Conservation (phyloP, 2,888 invertebrate genomes). For the Dilophus febrilis region DNA sequence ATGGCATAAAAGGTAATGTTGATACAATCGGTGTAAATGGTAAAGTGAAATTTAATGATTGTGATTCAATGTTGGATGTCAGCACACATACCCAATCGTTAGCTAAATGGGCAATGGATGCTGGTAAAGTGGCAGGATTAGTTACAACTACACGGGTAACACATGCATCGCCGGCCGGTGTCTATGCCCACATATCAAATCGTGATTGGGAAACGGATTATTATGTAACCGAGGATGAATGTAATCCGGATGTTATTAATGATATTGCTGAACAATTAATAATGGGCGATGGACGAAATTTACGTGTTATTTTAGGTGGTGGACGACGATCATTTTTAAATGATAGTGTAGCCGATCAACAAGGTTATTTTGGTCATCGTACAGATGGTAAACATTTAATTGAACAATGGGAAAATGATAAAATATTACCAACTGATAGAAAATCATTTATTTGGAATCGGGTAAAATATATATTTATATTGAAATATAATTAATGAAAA, state of each 20-base stretch:
- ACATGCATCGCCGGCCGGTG: slow-evolving; percentile 58
- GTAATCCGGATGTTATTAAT: slow-evolving; percentile 33
- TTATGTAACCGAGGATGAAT: slow-evolving; percentile 31
- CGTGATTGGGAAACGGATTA: slow-evolving; percentile 56
- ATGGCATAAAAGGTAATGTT: slow-evolving; percentile 61
- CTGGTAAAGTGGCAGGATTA: slow-evolving; percentile 41
- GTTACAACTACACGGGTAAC: slow-evolving; percentile 65
- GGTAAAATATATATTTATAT: too few relatives aligned
- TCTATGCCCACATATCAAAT: slow-evolving; percentile 39
- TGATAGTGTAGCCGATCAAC: slow-evolving; percentile 30
- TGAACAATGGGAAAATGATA: slow-evolving; percentile 37
- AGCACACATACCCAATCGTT: slow-evolving; percentile 44
- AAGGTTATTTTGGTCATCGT: slow-evolving; percentile 35
- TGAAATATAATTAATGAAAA: too few relatives aligned
- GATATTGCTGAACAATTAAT: slow-evolving; percentile 51
- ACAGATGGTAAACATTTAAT: slow-evolving; percentile 47
- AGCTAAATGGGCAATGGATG: slow-evolving; percentile 49
- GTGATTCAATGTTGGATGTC: slow-evolving; percentile 35
- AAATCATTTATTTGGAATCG: slow-evolving; percentile 1
- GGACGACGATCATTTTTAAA: slow-evolving; percentile 50
- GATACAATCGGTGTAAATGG: slow-evolving; percentile 50
- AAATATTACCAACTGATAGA: slow-evolving; percentile 30
- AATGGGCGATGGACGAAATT: slow-evolving; percentile 43
- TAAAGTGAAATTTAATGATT: slow-evolving; percentile 40
- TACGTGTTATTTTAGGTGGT: slow-evolving; percentile 64